phyloP scores from a whole-genome alignment of 2,113 vertebrate genomes.

The Edolisoma coerulescens region DNA sequence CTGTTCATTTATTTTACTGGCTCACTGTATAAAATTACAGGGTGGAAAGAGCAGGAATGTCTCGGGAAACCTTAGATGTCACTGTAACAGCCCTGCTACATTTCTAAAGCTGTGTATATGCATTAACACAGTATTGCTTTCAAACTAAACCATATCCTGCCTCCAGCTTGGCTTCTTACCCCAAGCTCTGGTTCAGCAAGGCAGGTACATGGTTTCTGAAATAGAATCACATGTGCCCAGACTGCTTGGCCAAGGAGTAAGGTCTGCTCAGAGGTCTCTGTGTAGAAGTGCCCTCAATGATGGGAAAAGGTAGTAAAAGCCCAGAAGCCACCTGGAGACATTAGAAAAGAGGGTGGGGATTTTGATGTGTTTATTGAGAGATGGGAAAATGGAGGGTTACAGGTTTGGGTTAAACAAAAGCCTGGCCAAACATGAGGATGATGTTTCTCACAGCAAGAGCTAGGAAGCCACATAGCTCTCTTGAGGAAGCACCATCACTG shows the following conservation, averaged over 20 bases:
- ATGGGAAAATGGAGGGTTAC: not conserved
- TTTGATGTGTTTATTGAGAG: not conserved
- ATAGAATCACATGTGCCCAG: not conserved
- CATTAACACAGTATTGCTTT: constrained; percentile 49
- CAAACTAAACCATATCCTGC: constrained; percentile 16
- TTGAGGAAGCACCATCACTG: constrained; percentile 20
- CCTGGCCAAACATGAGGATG: not conserved
- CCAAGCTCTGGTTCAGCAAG: not conserved
- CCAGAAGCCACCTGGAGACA: not conserved
- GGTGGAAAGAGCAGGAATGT: constrained; percentile 49
- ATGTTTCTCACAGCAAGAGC: not conserved
- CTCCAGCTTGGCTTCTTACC: constrained; percentile 14
- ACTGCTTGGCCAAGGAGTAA: not conserved
- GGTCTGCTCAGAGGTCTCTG: not conserved
- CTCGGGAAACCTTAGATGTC: constrained; percentile 56
- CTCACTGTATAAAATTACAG: constrained; percentile 57
- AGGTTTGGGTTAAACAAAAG: not conserved
- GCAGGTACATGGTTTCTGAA: constrained; percentile 14
- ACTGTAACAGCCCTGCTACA: not conserved
- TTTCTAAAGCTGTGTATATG: constrained; percentile 23
- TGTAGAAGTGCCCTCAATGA: not conserved
- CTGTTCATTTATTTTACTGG: constrained; percentile 45
- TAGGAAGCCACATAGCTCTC: not conserved
- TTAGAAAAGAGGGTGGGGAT: not conserved
- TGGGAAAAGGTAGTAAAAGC: not conserved